phyloP scores from a whole-genome alignment of 2,797 vertebrate species.

The Fistularia tabacaria region DNA sequence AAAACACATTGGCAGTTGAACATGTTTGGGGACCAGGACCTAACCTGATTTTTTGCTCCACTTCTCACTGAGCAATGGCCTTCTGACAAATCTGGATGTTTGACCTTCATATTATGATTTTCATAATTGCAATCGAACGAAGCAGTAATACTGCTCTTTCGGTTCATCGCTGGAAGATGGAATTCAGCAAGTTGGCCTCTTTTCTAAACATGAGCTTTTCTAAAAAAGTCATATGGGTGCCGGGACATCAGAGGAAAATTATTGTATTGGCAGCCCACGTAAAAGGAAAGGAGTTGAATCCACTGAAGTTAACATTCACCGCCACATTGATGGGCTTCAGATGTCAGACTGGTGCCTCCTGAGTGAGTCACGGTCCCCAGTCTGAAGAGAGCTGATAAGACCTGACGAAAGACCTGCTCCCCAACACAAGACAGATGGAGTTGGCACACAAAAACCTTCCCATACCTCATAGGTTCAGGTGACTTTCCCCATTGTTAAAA shows the following conservation, averaged over 20 bases:
- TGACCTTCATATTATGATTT: conserved; percentile 12
- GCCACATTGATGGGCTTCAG: conserved; percentile 50
- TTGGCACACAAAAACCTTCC: conserved; percentile 27
- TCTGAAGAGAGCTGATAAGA: conserved; percentile 67
- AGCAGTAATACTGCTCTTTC: conserved; percentile 13
- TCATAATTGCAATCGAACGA: conserved; percentile 20
- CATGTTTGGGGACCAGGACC: too few relatives aligned
- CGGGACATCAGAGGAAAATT: background rate
- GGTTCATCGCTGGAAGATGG: conserved; percentile 9
- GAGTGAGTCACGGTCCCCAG: conserved; percentile 53
- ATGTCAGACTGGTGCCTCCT: conserved; percentile 41
- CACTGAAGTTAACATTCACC: conserved; percentile 48
- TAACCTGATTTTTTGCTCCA: conserved; percentile 4
- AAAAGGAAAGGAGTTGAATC: conserved; percentile 27
- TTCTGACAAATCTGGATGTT: conserved; percentile 31
- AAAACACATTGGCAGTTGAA: too few relatives aligned
- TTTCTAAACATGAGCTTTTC: too few relatives aligned
- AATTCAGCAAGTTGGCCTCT: conserved; percentile 9
- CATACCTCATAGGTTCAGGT: background rate
- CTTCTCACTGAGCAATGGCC: conserved; percentile 14
- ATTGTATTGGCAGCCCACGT: background rate
- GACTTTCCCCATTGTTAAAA: conserved; percentile 1
- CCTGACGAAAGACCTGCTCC: conserved; percentile 44
- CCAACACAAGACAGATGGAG: conserved; percentile 39
- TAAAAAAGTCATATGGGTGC: too few relatives aligned